Evolutionary conservation across 1,140 invertebrate genomes (phyloP).

Genomic region (Caenorhabditis tropicalis): DNA sequence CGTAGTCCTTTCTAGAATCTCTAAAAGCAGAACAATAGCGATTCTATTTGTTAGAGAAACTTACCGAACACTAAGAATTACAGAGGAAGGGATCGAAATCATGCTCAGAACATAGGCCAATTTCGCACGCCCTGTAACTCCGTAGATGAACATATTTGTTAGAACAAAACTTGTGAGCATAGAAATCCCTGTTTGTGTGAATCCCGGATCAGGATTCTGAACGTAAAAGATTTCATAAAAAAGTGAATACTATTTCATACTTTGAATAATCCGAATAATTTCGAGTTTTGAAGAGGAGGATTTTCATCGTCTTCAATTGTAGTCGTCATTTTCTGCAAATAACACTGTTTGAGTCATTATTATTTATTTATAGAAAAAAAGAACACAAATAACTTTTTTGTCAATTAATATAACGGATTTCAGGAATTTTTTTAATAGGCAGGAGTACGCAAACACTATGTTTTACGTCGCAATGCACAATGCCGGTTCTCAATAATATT

Average conservation of each 20-base stretch:
- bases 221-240: not conserved
- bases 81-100: slow-evolving; percentile 54
- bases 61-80: slow-evolving; percentile 26
- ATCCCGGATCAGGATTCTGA: slow-evolving; percentile 56
- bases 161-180: slow-evolving; percentile 52
- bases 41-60: too few relatives aligned
- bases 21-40: not conserved
- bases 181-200: slow-evolving; percentile 55
- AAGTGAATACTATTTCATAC: not conserved
- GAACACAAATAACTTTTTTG: not conserved
- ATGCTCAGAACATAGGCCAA: slow-evolving; percentile 50
- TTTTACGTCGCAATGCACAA: not conserved
- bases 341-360: too few relatives aligned
- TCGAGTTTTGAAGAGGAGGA: slow-evolving; percentile 5
- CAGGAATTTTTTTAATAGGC: too few relatives aligned
- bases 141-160: slow-evolving; percentile 58
- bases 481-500: not conserved
- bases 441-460: not conserved
- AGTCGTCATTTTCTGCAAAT: not conserved
- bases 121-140: slow-evolving; percentile 50
- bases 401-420: too few relatives aligned
- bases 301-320: slow-evolving; percentile 22
- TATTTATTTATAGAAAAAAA: too few relatives aligned
- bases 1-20: slow-evolving; percentile 56
- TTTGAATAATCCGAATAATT: not conserved